Evolutionary conservation across 1,140 invertebrate genomes (phyloP).

Genomic region (Gonatopus flavifemur): DNA sequence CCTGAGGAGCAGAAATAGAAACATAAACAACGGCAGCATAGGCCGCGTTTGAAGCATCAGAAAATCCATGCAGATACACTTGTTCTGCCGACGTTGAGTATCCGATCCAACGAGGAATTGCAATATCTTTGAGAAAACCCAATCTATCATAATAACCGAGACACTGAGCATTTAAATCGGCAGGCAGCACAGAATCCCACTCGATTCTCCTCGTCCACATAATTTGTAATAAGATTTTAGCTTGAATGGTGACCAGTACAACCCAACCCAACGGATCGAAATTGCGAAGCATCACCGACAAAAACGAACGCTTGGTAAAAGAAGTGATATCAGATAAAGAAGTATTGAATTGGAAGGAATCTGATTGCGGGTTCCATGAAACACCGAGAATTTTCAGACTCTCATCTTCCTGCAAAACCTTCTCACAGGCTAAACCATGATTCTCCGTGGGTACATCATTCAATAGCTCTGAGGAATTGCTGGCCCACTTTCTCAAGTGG

Average conservation of each 20-base stretch:
- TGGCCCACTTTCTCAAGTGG: not conserved
- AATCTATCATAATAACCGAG: not conserved
- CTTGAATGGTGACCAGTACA: not conserved
- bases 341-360: not conserved
- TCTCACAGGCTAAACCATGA: too few relatives aligned
- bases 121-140: not conserved
- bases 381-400: not conserved
- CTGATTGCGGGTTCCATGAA: not conserved
- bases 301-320: not conserved
- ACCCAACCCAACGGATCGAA: slow-evolving; percentile 6
- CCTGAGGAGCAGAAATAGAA: slow-evolving; percentile 1
- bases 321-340: not conserved
- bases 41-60: not conserved
- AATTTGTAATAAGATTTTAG: not conserved
- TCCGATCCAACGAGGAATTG: slow-evolving; percentile 4
- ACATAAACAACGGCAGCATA: slow-evolving; percentile 4
- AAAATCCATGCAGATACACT: not conserved
- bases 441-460: not conserved
- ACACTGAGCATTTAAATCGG: not conserved
- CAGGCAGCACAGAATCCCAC: not conserved
- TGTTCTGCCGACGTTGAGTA: too few relatives aligned
- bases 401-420: too few relatives aligned
- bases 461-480: not conserved
- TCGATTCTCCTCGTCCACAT: not conserved
- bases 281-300: not conserved